phyloP scores from a whole-genome alignment of 2,888 invertebrate species.

The Glyphotaelius pellucidus region DNA sequence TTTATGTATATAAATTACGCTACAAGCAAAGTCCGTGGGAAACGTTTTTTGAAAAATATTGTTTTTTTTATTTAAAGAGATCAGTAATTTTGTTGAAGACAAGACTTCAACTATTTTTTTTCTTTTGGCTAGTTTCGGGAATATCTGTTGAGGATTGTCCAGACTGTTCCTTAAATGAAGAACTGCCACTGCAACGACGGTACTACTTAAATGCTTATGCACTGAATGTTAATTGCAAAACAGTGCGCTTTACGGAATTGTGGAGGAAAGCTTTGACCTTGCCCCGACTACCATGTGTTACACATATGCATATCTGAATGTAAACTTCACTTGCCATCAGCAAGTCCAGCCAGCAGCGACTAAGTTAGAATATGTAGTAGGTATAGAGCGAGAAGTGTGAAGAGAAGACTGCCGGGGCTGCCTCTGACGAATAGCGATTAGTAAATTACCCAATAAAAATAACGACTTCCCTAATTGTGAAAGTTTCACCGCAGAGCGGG shows the following conservation, averaged over 20 bases:
- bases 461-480: conserved; percentile 54
- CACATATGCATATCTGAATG: not conserved
- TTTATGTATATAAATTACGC: too few species aligned
- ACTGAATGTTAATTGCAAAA: not conserved
- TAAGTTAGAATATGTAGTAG: not conserved
- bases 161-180: too few species aligned
- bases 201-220: not conserved
- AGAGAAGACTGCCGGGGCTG: not conserved
- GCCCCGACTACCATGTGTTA: too few species aligned
- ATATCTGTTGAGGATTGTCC: too few species aligned
- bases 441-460: conserved; percentile 56
- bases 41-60: too few species aligned
- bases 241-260: not conserved
- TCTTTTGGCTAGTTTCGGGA: too few species aligned
- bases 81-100: too few species aligned
- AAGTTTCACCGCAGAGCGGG: conserved; percentile 26
- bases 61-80: too few species aligned
- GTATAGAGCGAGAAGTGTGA: not conserved
- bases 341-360: not conserved
- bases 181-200: too few species aligned
- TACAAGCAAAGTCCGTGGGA: too few species aligned
- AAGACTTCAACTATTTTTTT: too few species aligned
- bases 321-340: not conserved
- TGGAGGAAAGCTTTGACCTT: not conserved
- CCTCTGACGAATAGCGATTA: conserved; percentile 54